These are phyloP conservation scores for Oncopodura yosiiana DNA, from an alignment of 1,140 invertebrate genomes.

Conservation along the genomic window DNA sequence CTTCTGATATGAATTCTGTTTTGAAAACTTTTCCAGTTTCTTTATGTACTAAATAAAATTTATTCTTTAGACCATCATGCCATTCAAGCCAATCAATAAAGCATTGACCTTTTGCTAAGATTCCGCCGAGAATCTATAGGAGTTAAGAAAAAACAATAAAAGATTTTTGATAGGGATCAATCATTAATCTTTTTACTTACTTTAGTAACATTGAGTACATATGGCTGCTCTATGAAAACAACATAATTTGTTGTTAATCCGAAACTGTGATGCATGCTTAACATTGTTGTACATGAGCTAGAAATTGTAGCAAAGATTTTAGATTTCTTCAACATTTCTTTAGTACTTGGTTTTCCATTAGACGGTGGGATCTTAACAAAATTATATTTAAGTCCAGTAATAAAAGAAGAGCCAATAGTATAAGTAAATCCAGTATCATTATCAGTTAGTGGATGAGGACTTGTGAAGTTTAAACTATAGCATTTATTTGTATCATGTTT, in stretches of 20 bases:
- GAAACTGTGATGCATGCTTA: constrained; percentile 24
- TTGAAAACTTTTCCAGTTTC: constrained; percentile 25
- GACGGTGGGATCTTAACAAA: constrained; percentile 16
- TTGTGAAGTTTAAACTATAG: constrained; percentile 3
- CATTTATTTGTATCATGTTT: constrained; percentile 19
- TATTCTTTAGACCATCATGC: constrained; percentile 18
- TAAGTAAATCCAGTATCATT: constrained; percentile 13
- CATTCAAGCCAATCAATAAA: constrained; percentile 27
- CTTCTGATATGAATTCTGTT: constrained; percentile 14
- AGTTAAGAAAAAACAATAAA: neutral
- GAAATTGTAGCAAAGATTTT: constrained; percentile 15
- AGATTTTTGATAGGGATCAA: neutral
- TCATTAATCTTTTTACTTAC: neutral
- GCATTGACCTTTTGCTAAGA: constrained; percentile 15
- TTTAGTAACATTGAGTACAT: constrained; percentile 18
- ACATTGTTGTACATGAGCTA: neutral
- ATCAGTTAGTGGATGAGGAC: constrained; percentile 12
- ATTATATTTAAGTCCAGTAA: constrained; percentile 11
- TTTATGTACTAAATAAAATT: constrained; percentile 26
- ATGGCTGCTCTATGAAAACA: constrained; percentile 28
- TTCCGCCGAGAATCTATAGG: neutral
- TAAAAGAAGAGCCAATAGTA: constrained; percentile 7
- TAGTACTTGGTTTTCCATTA: neutral
- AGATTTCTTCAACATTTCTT: constrained; percentile 8
- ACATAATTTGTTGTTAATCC: constrained; percentile 28